These are phyloP conservation scores for Morinoia aosen DNA, from an alignment of 2,888 invertebrate genomes.

Conservation along the genomic window DNA sequence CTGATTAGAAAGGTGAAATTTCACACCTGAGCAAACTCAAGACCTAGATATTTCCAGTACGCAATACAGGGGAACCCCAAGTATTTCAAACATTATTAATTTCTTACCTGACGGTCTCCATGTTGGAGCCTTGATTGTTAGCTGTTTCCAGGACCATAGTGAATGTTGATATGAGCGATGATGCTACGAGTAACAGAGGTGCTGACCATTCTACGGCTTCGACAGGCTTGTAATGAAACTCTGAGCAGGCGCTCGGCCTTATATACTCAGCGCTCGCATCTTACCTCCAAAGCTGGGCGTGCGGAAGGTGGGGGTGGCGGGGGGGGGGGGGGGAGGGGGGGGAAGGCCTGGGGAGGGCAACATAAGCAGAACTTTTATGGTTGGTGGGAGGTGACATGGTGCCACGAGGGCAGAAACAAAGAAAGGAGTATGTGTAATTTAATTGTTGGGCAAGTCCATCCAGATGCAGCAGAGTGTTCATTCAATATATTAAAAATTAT, in stretches of 20 bases:
- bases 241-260: not conserved
- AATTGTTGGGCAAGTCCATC: too few species aligned
- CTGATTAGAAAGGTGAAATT: not conserved
- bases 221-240: not conserved
- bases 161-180: not conserved
- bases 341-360: too few species aligned
- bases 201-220: not conserved
- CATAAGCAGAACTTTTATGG: too few species aligned
- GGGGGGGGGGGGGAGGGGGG: not conserved
- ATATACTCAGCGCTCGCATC: slow-evolving; percentile 12
- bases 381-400: too few species aligned
- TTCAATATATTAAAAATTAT: too few species aligned
- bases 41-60: not conserved
- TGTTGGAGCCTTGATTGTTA: slow-evolving; percentile 12
- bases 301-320: not conserved
- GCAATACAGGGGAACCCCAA: not conserved
- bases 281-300: not conserved
- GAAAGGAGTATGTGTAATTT: too few species aligned
- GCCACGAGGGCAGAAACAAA: too few species aligned
- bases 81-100: not conserved
- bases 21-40: not conserved
- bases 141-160: slow-evolving; percentile 26
- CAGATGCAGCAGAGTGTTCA: too few species aligned
- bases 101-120: slow-evolving; percentile 8
- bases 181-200: not conserved